These are phyloP conservation scores for Lagopus muta DNA, from an alignment of 2,113 vertebrate genomes.

Conservation along the genomic window DNA sequence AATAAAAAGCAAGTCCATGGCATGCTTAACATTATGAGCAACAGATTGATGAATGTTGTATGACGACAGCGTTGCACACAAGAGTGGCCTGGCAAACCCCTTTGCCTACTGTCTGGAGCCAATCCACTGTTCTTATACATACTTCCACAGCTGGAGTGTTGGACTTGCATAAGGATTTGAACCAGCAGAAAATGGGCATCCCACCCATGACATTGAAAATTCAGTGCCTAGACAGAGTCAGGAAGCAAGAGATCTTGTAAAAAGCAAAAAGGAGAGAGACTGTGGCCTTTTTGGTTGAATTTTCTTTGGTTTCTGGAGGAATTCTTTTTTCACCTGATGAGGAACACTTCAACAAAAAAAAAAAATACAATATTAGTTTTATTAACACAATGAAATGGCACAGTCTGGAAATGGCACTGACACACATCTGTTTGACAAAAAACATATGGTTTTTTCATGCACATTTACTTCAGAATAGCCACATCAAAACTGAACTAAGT, in stretches of 20 bases:
- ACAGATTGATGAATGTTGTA: not conserved
- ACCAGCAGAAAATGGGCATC: slow-evolving; percentile 27
- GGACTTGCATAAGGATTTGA: not conserved
- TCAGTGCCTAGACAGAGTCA: not conserved
- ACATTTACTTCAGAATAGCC: slow-evolving; percentile 72
- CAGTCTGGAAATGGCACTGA: slow-evolving; percentile 36
- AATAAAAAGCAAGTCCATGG: not conserved
- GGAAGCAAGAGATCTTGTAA: not conserved
- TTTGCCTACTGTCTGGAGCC: not conserved
- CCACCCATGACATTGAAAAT: slow-evolving; percentile 4
- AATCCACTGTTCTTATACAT: slow-evolving; percentile 13
- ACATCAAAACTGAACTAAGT: slow-evolving; percentile 67
- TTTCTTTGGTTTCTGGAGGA: slow-evolving; percentile 52
- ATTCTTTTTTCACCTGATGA: slow-evolving; percentile 65
- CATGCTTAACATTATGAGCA: not conserved
- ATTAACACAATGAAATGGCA: slow-evolving; percentile 50
- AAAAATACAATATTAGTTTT: slow-evolving; percentile 62
- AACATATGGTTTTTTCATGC: slow-evolving; percentile 39
- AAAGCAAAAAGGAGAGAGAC: not conserved
- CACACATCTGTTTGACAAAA: slow-evolving; percentile 65
- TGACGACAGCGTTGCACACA: not conserved
- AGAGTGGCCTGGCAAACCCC: not conserved
- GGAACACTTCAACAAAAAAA: slow-evolving; percentile 37
- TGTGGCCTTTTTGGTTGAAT: slow-evolving; percentile 12
- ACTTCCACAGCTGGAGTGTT: slow-evolving; percentile 28